These are phyloP conservation scores for Thermophis baileyi DNA, from an alignment of 2,113 vertebrate species.

Conservation along the genomic window DNA sequence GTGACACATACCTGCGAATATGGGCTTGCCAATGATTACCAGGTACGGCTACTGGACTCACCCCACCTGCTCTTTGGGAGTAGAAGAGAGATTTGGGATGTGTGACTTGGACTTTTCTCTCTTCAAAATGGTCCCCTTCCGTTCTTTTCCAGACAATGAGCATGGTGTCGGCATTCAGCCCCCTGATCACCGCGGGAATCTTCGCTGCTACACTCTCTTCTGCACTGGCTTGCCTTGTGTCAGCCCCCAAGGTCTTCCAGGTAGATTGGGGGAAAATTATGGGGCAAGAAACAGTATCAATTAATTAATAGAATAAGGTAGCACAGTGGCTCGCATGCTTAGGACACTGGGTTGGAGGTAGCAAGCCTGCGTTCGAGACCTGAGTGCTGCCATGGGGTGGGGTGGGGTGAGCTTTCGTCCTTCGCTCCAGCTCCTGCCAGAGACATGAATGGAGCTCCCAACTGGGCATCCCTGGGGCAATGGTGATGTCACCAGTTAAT, in stretches of 20 bases:
- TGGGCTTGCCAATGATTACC: slow-evolving; percentile 63
- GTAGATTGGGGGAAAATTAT: slow-evolving; percentile 39
- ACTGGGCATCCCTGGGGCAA: neutral
- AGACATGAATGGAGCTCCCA: neutral
- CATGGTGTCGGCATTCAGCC: slow-evolving; percentile 65
- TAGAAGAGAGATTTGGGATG: neutral
- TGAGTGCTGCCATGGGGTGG: neutral
- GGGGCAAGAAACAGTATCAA: neutral
- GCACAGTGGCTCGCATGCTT: neutral
- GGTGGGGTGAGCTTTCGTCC: neutral
- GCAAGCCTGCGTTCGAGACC: neutral
- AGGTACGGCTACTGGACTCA: slow-evolving; percentile 49
- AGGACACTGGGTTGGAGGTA: neutral
- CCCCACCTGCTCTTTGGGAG: neutral
- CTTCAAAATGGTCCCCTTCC: neutral
- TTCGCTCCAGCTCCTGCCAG: neutral
- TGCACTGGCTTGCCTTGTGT: slow-evolving; percentile 76
- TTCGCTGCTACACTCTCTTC: slow-evolving; percentile 77
- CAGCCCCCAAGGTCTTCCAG: slow-evolving; percentile 77
- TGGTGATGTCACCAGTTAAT: neutral
- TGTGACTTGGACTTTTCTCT: too few relatives aligned
- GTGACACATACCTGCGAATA: slow-evolving; percentile 50
- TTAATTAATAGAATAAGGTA: neutral
- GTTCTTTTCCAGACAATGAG: slow-evolving; percentile 60
- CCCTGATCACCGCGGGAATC: slow-evolving; percentile 69